Base-by-base conservation (phyloP, 1,140 invertebrate species). In the Bemisia tabaci region DNA sequence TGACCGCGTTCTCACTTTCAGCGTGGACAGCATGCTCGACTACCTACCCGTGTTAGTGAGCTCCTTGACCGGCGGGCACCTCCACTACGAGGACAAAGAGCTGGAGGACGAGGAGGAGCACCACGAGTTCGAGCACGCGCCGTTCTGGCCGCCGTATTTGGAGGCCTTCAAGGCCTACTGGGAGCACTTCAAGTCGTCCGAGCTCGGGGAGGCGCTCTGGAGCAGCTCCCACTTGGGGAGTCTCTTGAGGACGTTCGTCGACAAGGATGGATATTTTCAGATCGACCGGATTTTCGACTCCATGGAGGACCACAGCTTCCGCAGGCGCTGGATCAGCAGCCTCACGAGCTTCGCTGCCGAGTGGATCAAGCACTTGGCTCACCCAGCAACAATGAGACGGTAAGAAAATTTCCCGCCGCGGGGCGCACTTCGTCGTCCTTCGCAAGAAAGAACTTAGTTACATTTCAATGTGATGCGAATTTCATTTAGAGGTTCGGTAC, bases 111-210 rank as follows among this genome's bases (percentile, higher is more conserved):
- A 77, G 0, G 73, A 82, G 58, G 77, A 77, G 72, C 73, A 74
- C 68, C 79, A 76, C 27, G 82, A 82, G 39, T 81, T 84, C 48
- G 82, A 84, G 25, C 87, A 90, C 69, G 82, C 82, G 22, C 64
- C 69, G 2, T 85, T 86, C 68, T 75, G 90, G 67, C 88, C 88
- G 0, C 88, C 89, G 0, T 80, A 89, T 71, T 71, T 91, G 48
- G 88, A 90, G 71, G 86, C 85, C 65, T 70, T 84, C 1, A 87
- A 90, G 72, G 75, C 89, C 0, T 83, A 88, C 71, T 90, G 88
- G 84, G 87, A 90, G 68, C 83, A 89, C 60, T 90, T 91, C 72
- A 85, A 86, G 2, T 85, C 86, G 73, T 90, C 88, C 0, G 87
- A 91, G 69, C 76, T 90, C 0, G 88, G 88, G 0, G 84, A 84